Conservation (phyloP, 2,797 vertebrate species). For the Neostethus bicornis region DNA sequence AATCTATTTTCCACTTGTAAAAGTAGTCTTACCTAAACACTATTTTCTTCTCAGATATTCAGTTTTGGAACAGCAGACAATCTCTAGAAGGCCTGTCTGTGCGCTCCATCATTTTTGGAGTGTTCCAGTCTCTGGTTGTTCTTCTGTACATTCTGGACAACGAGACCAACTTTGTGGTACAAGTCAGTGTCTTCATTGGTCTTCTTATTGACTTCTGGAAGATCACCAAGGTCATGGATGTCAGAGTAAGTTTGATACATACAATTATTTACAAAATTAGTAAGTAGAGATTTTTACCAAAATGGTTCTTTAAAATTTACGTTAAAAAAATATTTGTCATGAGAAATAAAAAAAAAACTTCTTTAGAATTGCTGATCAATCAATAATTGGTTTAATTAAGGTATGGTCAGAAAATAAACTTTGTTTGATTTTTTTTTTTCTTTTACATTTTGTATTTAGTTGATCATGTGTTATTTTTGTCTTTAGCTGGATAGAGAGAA, state of each 20-base stretch:
- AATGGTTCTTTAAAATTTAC: no score
- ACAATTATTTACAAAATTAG: neutral
- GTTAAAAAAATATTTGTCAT: no score
- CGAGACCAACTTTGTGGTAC: constrained; percentile 97
- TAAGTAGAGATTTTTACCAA: no score
- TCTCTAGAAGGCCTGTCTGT: constrained; percentile 95
- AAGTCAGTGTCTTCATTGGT: constrained; percentile 97
- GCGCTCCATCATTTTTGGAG: constrained; percentile 94
- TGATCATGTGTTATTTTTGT: constrained; percentile 17
- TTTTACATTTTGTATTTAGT: no score
- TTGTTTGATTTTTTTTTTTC: no score
- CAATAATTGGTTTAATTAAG: no score
- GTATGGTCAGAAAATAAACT: no score
- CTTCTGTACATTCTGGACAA: constrained; percentile 97
- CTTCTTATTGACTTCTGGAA: constrained; percentile 98
- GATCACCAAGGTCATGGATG: constrained; percentile 98
- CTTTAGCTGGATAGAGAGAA: constrained; percentile 89
- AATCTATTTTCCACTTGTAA: neutral
- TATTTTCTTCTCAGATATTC: constrained; percentile 85
- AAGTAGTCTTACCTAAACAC: neutral
- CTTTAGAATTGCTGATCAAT: neutral
- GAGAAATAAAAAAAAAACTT: no score
- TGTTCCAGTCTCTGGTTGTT: constrained; percentile 95
- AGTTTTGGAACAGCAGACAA: constrained; percentile 98
- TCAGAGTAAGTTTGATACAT: constrained; percentile 81